phyloP scores from a whole-genome alignment of 1,140 invertebrate genomes.

The Megalonaias nervosa region DNA sequence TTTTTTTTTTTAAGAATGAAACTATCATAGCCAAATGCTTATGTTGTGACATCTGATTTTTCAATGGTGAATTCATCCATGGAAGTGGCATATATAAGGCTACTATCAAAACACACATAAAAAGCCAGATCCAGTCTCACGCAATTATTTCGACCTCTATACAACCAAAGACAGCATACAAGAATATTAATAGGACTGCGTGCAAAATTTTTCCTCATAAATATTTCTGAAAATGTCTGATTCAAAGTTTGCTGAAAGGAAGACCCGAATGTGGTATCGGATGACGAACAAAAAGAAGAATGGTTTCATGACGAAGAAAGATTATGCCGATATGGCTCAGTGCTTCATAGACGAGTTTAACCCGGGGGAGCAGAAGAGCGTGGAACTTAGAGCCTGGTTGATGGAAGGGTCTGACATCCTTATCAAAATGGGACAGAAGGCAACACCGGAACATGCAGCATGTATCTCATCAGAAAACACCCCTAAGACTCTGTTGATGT shows the following conservation, averaged over 20 bases:
- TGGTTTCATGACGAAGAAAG: slow-evolving; percentile 20
- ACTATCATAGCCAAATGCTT: too few relatives aligned
- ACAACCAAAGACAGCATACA: too few relatives aligned
- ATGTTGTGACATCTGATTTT: too few relatives aligned
- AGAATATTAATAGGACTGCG: too few relatives aligned
- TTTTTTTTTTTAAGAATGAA: too few relatives aligned
- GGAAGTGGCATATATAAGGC: too few relatives aligned
- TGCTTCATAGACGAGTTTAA: slow-evolving; percentile 25
- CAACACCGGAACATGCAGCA: not conserved
- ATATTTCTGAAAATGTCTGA: too few relatives aligned
- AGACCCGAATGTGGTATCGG: slow-evolving; percentile 30
- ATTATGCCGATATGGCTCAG: slow-evolving; percentile 27
- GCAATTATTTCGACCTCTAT: too few relatives aligned
- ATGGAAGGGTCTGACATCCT: slow-evolving; percentile 28
- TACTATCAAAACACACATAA: too few relatives aligned
- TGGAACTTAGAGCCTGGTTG: slow-evolving; percentile 24
- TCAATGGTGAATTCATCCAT: too few relatives aligned
- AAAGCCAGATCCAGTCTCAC: too few relatives aligned
- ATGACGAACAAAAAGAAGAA: slow-evolving; percentile 32
- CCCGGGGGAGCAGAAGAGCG: slow-evolving; percentile 9
- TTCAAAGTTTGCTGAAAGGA: slow-evolving; percentile 13
- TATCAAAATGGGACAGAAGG: slow-evolving; percentile 11
- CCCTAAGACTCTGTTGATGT: slow-evolving; percentile 1
- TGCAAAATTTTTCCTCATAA: too few relatives aligned
- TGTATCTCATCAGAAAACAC: not conserved